Evolutionary conservation across 2,113 vertebrate species (phyloP), one percentile per base, ranked within the genome.

Genomic region (Daubentonia madagascariensis): DNA sequence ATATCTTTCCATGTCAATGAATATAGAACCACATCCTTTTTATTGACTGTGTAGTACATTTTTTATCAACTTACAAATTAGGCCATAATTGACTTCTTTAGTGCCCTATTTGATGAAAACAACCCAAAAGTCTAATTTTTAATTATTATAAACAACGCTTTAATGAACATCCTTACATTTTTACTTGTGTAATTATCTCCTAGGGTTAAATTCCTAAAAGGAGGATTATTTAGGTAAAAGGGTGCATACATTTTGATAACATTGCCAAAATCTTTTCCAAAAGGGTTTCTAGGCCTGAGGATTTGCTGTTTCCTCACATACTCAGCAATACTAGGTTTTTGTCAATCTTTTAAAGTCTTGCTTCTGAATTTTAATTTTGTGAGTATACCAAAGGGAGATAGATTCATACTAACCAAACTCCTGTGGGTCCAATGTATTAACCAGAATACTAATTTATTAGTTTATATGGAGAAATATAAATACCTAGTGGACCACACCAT

Each of bases 281-380:
- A 75, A 59, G 85, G 68, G 3, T 75, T 85, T 7, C n/a, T 84
- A 73, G 63, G 23, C n/a, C 35, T 61, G 30, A 88, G 16, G 32
- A 91, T 43, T 40, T 91, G 87, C 32, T 93, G 32, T 93, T 91
- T 52, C 32, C n/a, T 86, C 4, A 81, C 18, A 50, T 22, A 54
- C 25, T 79, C 45, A 73, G 76, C 43, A 90, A 57, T 79, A 73
- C 45, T 94, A 79, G 63, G 40, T 85, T 97, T 94, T 65, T 78
- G 50, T 89, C 22, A 79, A 30, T 94, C 7, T 84, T 91, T 57
- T 6, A 96, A 83, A 95, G 61, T 87, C 22, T 61, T 97, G 48
- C 68, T 78, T 92, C 63, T 92, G 37, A 89, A 65, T 88, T 84
- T 88, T 84, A 85, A 79, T 89, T 92, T 40, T 92, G 17, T 80